A percentile compares a stretch with the other conserved stretches of the same genome.
These are phyloP conservation scores for Athene noctua DNA, from an alignment of 2,113 vertebrate species.

Conservation along the genomic window DNA sequence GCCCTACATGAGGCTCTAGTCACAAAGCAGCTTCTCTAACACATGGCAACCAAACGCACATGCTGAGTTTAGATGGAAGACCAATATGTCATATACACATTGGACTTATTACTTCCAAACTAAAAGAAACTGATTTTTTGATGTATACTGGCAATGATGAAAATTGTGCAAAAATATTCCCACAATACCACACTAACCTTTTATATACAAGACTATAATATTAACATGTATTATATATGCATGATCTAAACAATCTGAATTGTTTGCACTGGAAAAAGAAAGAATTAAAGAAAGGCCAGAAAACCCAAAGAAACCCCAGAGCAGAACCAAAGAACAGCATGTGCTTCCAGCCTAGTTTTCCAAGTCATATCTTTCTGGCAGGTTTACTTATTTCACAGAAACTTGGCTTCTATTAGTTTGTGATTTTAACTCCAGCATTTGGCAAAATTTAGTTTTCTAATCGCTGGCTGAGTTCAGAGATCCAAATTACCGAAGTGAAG, in stretches of 20 bases:
- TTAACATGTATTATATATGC: neutral
- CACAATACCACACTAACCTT: neutral
- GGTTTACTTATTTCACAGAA: neutral
- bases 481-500: neutral
- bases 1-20: neutral
- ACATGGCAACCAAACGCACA: neutral
- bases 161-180: neutral
- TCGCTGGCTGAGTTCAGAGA: neutral
- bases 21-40: neutral
- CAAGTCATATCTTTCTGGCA: neutral
- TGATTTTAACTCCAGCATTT: conserved; percentile 28
- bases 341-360: neutral
- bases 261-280: neutral
- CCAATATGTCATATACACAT: neutral
- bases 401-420: neutral
- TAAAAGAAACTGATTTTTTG: neutral
- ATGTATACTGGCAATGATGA: neutral
- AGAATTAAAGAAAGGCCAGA: neutral
- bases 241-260: neutral
- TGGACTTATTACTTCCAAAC: neutral
- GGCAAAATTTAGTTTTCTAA: conserved; percentile 13
- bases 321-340: neutral
- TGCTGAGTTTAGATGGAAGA: neutral
- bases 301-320: neutral
- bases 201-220: neutral